Evolutionary conservation across 2,797 vertebrate species (phyloP), one percentile per base, ranked within the genome.

Genomic region (Furcifer pardalis): DNA sequence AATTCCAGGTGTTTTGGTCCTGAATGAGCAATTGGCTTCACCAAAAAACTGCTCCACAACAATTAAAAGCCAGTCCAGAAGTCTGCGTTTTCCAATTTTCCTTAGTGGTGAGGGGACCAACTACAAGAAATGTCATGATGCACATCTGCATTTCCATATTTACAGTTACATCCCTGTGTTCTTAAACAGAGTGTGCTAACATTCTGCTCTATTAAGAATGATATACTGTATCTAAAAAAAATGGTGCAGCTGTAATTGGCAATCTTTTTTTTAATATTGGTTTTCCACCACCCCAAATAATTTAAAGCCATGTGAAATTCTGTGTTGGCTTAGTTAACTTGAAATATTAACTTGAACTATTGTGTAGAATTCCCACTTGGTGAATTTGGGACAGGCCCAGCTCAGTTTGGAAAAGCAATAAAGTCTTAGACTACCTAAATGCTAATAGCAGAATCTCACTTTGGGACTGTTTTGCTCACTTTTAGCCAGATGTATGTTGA

Each of bases 201-300:
- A 52, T 78, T 37, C 46, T 84, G 17, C 68, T 90, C 77, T 21
- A 27, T 35, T 80, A 46, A 25, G 27, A 30, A 13, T 37, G 37
- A 59, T 52, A 81, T 37, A 44, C 40, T n/a, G n/a, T n/a, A n/a
- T n/a, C 27, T 77, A 7, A 35, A 35, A 35, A 63, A 73, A 42
- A 21, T 5, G 49, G 44, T 37, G n/a, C 23, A 88, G 76, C 83
- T 89, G 80, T 65, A 49, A 75, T 46, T 71, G 46, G 74, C 88
- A 40, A 78, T 77, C n/a, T 30, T 62, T 73, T 84, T 83, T 77
- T 71, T 37, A 7, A 56, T 56, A 0, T 0, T 84, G 44, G 44
- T 46, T 44, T 65, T 59, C 8, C 42, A 32, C 42, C 56, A 32
- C 4, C 15, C 15, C 15, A 12, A 37, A 9, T 15, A 42, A 62